Evolutionary conservation across 2,113 vertebrate species (phyloP).

Genomic region (Emydura subglobosa): DNA sequence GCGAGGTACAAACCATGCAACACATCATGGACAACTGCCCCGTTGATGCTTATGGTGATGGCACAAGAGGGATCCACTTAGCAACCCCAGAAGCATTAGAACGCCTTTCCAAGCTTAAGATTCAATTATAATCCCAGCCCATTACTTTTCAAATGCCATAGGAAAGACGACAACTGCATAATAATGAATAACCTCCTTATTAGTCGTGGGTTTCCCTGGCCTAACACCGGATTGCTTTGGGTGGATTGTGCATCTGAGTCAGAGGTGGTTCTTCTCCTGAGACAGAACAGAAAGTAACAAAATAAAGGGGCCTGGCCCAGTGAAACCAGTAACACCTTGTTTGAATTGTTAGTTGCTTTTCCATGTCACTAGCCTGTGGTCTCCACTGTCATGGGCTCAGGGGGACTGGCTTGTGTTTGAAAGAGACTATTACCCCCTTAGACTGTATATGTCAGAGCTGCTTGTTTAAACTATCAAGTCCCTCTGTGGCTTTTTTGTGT

Average conservation of each 20-base stretch:
- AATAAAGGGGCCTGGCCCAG: not conserved
- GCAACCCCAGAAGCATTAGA: too few relatives aligned
- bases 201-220: not conserved
- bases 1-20: too few relatives aligned
- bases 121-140: too few relatives aligned
- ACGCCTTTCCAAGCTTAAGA: too few relatives aligned
- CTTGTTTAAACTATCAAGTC: not conserved
- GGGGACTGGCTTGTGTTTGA: not conserved
- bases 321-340: not conserved
- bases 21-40: too few relatives aligned
- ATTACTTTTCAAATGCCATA: too few relatives aligned
- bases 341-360: conserved; percentile 20
- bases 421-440: not conserved
- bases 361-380: not conserved
- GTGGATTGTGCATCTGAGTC: not conserved
- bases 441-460: not conserved
- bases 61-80: too few relatives aligned
- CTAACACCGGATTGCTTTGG: not conserved
- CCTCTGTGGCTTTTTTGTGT: not conserved
- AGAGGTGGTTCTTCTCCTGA: not conserved
- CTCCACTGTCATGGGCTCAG: not conserved
- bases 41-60: too few relatives aligned
- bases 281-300: not conserved
- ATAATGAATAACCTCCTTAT: not conserved
- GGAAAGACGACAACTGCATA: too few relatives aligned